phyloP scores from a whole-genome alignment of 1,140 invertebrate genomes.

The Cardiocondyla obscurior region DNA sequence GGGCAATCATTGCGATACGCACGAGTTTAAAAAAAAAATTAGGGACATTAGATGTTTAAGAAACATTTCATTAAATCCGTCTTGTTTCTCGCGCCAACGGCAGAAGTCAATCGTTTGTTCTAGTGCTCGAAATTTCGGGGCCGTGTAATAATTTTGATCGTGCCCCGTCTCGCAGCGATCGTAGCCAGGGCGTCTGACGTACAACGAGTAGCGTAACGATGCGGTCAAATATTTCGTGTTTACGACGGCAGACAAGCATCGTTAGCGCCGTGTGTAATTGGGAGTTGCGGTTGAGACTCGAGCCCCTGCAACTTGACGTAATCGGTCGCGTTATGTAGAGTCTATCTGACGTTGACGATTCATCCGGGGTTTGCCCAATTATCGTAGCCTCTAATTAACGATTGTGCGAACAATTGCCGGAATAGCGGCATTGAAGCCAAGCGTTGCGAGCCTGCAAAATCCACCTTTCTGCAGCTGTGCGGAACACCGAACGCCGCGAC shows the following conservation, averaged over 20 bases:
- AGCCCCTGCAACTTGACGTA: constrained; percentile 20
- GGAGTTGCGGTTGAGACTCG: constrained; percentile 47
- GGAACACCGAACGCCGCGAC: background rate
- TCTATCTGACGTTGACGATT: constrained; percentile 22
- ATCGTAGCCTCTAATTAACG: constrained; percentile 36
- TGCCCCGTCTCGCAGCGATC: background rate
- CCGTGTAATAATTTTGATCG: background rate
- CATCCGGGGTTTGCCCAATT: constrained; percentile 47
- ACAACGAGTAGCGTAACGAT: constrained; percentile 4
- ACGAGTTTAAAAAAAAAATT: background rate
- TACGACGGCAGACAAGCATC: constrained; percentile 31
- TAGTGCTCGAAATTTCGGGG: background rate
- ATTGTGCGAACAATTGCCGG: constrained; percentile 4
- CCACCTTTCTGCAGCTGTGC: background rate
- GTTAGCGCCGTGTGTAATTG: constrained; percentile 51
- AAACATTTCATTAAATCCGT: too few relatives aligned
- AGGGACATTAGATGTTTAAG: background rate
- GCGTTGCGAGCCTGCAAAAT: background rate
- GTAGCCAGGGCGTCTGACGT: background rate
- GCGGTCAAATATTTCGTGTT: constrained; percentile 57
- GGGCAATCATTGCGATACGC: background rate
- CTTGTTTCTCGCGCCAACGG: background rate
- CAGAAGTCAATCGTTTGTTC: background rate
- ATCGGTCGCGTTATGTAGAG: constrained; percentile 39
- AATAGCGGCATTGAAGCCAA: background rate